Base-by-base conservation (phyloP, 2,113 vertebrate species). In the Etheostoma spectabile region DNA sequence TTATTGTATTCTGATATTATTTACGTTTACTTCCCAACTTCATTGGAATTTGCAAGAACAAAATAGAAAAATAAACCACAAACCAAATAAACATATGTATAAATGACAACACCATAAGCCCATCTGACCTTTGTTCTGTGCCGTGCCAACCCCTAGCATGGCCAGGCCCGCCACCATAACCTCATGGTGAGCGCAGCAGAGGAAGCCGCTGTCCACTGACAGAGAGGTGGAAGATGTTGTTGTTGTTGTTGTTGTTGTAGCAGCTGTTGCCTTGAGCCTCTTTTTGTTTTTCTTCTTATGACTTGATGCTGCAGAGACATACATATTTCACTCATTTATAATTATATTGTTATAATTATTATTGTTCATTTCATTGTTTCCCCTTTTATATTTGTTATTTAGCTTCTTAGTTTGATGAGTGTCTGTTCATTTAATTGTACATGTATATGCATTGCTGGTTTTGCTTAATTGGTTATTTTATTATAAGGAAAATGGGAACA, bases 161-260 rank as follows among this genome's bases (percentile, higher is more conserved):
- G 96, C 92, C 3, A 99, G 95, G 65, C 97, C 97, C 0, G 97
- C 96, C 0, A 99, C 94, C 97, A 99, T 99, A 63, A 97, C 96
- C 88, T 96, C 96, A 86, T 99, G 98, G 87, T 99, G 98, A 82
- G 96, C 94, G 6, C 98, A 99, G 93, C 98, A 99, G 66, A 99
- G 95, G 93, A 96, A 97, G 78, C 96, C 96, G 85, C 94, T 96
- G 85, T 99, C 97, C 0, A 99, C 94, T 33, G 69, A 87, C 81
- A 94, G 57, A 62, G 80, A 77, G 67, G 62, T 38, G 11, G 70
- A 74, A 27, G 59, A 79, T 27, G 61, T 83, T 1, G 59, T 0
- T 0, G 82, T 22, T n/a, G n/a, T n/a, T n/a, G n/a, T n/a, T n/a
- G n/a, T n/a, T n/a, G 59, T 0, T 0, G 82, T 22, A 69, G 85